Base-by-base conservation (phyloP, 2,113 vertebrate genomes). In the Anguilla rostrata region DNA sequence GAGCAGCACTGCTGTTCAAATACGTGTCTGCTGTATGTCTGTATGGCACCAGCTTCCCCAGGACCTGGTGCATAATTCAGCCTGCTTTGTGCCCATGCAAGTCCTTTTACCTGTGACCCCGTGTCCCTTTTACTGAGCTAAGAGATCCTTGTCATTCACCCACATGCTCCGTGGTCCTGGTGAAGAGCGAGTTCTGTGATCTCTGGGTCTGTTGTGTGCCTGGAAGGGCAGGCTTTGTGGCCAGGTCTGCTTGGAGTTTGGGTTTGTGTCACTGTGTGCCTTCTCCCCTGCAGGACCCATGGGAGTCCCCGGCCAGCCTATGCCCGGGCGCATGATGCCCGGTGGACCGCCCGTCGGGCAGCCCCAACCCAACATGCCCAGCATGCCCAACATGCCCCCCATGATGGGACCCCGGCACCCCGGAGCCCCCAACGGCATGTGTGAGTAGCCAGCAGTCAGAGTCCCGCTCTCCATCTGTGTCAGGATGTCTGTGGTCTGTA, bases 371-470 rank as follows among this genome's bases (percentile, higher is more conserved):
- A 93, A 86, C 88, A 88, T 96, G 66, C 95, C 96, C 0, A 85
- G 94, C 0, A 91, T 96, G 0, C 82, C 92, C 86, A 93, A 86
- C 88, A 88, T 96, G 66, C 95, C 96, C 0, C 86, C 94, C 0
- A 91, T 96, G 0, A 90, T 97, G 9, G 96, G 96, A 43, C 93
- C 97, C 3, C 94, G 97, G 0, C 95, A 95, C 83, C 90, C 96
- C 0, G 96, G 97, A 29, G 95, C 97, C 0, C 96, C 97, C 0
- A 98, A 98, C 0, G 98, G 97, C 92, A 96, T 97, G 96, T 98
- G 98, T 99, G 91, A 97, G 97, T 96, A 85, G 7, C 22, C 39
- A 4, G 12, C 40, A 0, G n/a, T 15, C 43, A 39, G 4, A 71
- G 22, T 71, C 63, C 16, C 71, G 18, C 26, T 34, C 66, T 1